These are phyloP conservation scores for Serranochromis macrocephalus DNA, from an alignment of 2,113 vertebrate species.

Conservation along the genomic window DNA sequence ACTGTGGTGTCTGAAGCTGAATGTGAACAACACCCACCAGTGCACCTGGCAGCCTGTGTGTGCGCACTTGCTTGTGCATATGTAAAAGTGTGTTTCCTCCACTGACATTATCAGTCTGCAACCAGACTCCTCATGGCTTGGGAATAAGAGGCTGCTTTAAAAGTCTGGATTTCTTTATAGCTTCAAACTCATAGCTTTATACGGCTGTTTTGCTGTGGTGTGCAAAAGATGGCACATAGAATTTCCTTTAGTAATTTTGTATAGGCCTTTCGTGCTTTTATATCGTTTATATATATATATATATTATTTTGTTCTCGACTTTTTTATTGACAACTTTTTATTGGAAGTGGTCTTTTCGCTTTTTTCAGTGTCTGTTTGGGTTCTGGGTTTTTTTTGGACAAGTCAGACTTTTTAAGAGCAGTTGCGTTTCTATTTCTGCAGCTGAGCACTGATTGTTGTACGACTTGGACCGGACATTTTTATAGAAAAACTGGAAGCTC, in stretches of 20 bases:
- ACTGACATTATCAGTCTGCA: constrained; percentile 43
- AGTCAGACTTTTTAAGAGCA: neutral
- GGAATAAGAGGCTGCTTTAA: constrained; percentile 40
- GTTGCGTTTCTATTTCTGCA: neutral
- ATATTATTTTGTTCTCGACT: neutral
- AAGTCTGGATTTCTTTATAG: constrained; percentile 36
- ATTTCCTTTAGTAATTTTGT: constrained; percentile 1
- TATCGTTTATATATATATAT: neutral
- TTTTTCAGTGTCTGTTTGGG: neutral
- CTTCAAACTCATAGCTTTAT: constrained; percentile 43
- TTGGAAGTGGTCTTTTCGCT: neutral
- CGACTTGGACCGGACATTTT: neutral
- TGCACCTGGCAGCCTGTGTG: neutral
- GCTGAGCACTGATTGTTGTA: neutral
- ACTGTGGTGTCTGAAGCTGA: neutral
- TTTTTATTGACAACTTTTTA: neutral
- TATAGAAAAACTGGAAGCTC: neutral
- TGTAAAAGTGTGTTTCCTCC: neutral
- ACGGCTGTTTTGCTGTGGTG: constrained; percentile 22
- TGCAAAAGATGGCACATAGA: constrained; percentile 24
- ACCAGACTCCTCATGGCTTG: constrained; percentile 34
- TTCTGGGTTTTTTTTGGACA: neutral
- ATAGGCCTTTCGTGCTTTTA: constrained; percentile 12
- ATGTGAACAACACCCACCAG: constrained; percentile 1
- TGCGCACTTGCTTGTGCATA: neutral